These are phyloP conservation scores for Calyptomena viridis DNA, from an alignment of 2,113 vertebrate genomes.

Conservation along the genomic window DNA sequence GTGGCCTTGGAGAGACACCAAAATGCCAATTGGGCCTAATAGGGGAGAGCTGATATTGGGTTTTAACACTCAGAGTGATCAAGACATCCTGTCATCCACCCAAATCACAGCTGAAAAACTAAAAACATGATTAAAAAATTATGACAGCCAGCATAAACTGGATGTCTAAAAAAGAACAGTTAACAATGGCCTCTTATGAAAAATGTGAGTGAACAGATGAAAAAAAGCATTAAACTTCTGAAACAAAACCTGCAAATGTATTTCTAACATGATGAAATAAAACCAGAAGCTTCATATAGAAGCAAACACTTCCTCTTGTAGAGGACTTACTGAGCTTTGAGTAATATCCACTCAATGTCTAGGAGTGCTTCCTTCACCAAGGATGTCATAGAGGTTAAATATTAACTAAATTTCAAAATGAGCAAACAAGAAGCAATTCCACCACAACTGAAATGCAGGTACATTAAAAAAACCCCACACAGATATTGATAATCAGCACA, in stretches of 20 bases:
- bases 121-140: not conserved
- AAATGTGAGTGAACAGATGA: not conserved
- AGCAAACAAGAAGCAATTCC: not conserved
- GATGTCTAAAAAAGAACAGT: not conserved
- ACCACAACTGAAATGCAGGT: not conserved
- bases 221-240: not conserved
- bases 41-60: not conserved
- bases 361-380: not conserved
- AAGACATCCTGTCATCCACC: not conserved
- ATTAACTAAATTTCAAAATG: not conserved
- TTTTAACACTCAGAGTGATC: not conserved
- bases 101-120: not conserved
- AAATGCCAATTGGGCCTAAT: fast-evolving
- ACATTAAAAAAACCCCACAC: not conserved
- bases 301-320: not conserved
- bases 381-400: not conserved
- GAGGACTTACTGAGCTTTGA: not conserved
- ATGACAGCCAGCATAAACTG: not conserved
- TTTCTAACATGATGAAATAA: not conserved
- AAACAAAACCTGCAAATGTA: not conserved
- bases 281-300: not conserved
- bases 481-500: not conserved
- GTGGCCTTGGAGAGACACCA: not conserved
- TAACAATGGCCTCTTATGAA: not conserved
- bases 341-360: not conserved